Evolutionary conservation across 1,140 invertebrate species (phyloP), one percentile per base, ranked within the genome.

Genomic region (Sycophila sp.): DNA sequence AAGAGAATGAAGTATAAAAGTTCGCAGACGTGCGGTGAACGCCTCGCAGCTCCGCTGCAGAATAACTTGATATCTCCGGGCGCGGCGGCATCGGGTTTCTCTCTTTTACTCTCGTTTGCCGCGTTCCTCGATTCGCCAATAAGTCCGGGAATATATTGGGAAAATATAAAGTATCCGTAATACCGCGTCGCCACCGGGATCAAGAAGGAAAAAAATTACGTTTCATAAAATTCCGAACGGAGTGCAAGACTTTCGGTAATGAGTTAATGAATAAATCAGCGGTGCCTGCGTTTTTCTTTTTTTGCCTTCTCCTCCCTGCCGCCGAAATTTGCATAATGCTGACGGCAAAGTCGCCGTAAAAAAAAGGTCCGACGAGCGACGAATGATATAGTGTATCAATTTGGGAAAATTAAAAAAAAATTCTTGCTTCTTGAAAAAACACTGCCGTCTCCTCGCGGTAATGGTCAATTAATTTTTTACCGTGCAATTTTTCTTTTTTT

Each of bases 61-160:
- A 83, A 83, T 80, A 78, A 78, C 69, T 77, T 76, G 72, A 79
- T 73, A 81, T 80, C 76, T 78, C 42, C n/a, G 19, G n/a, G 42
- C 73, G 71, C 34, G 49, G 38, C n/a, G 45, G 69, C 74, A 75
- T 74, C 74, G 62, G 68, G 19, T 69, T 69, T 64, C 51, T 53
- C 64, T 56, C 67, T 75, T n/a, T n/a, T n/a, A n/a, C n/a, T n/a
- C n/a, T n/a, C n/a, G n/a, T n/a, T n/a, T n/a, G n/a, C n/a, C n/a
- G n/a, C n/a, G n/a, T n/a, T n/a, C n/a, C 55, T 72, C 22, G 42
- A 26, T 68, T 47, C 58, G 24, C n/a, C 45, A 24, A 36, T 68
- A 68, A 60, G 58, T 34, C 45, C 34, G 15, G 17, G 34, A 69
- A 69, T 69, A 69, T 53, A 69, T 69, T 49, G 66, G 45, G 34